Evolutionary conservation across 1,140 invertebrate species (phyloP), one percentile per base, ranked within the genome.

Genomic region (Rhyzopertha dominica): DNA sequence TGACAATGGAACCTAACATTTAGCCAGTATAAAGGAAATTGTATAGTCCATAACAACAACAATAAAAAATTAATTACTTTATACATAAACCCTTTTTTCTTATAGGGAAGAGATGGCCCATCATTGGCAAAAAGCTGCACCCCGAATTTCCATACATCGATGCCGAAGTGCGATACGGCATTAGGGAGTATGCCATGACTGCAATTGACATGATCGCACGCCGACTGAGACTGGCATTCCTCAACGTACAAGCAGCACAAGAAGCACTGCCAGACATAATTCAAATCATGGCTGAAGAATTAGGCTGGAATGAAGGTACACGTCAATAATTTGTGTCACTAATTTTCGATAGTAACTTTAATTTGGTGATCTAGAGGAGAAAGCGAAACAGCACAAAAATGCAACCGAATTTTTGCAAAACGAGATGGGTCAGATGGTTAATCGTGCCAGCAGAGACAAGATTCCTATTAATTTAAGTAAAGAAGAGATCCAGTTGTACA

Each of bases 121-220:
- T 98, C 48, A 94, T 98, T 53, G 97, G 97, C 35, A 86, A 87
- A 55, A 87, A 95, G 62, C 74, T 99, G 23, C 95, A 99, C 71
- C 89, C 91, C 10, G 94, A 98, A 69, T 99, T 97, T 67, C 95
- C 96, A 0, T 99, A 99, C 65, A 92, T 99, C 59, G 96, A 98
- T 67, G 95, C 95, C 12, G 95, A 99, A 78, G 91, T 96, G 54
- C 67, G 79, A 41, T 98, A 98, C 67, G 95, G 95, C 16, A 80
- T 91, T 19, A 78, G 85, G 23, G 96, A 99, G 71, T 99, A 99
- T 67, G 97, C 96, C 5, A 87, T 89, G 65, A 91, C 90, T 0
- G 92, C 95, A 0, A 82, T 98, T 17, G 97, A 99, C 68, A 91
- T 99, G 75, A 88, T 99, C 50, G 95, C 94, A 3, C 75, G 95